These are phyloP conservation scores for Sipha maydis DNA, from an alignment of 2,888 invertebrate species.

Conservation along the genomic window DNA sequence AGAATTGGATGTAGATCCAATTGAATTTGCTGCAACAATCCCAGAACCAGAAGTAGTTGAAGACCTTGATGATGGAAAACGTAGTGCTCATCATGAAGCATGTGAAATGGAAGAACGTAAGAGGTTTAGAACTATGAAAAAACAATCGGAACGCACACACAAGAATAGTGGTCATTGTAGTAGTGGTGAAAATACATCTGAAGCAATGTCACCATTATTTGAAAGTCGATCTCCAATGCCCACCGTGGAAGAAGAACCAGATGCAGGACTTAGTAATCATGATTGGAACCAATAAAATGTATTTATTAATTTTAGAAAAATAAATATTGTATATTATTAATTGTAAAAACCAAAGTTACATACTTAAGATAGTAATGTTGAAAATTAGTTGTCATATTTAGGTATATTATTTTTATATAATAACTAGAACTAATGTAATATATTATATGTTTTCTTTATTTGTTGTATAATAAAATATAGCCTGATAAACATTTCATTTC, in stretches of 20 bases:
- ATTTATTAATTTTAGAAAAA: slow-evolving; percentile 20
- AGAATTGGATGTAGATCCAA: slow-evolving; percentile 52
- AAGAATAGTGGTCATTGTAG: slow-evolving; percentile 63
- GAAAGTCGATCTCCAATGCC: slow-evolving; percentile 60
- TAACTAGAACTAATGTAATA: slow-evolving; percentile 52
- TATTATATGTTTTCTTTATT: slow-evolving; percentile 30
- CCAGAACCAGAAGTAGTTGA: slow-evolving; percentile 62
- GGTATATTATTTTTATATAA: slow-evolving; percentile 58
- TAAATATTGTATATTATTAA: slow-evolving; percentile 48
- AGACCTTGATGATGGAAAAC: slow-evolving; percentile 62
- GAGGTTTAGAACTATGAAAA: slow-evolving; percentile 62
- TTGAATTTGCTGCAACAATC: slow-evolving; percentile 31
- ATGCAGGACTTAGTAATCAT: slow-evolving; percentile 59
- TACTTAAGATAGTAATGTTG: slow-evolving; percentile 36
- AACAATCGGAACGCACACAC: slow-evolving; percentile 59
- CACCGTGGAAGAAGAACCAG: slow-evolving; percentile 60
- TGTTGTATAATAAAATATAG: slow-evolving; percentile 57
- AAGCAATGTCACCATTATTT: slow-evolving; percentile 62
- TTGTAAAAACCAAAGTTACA: slow-evolving; percentile 54
- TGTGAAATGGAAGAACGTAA: slow-evolving; percentile 63
- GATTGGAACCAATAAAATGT: slow-evolving; percentile 57
- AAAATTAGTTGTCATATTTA: slow-evolving; percentile 54
- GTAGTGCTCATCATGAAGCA: slow-evolving; percentile 62
- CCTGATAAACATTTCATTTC: slow-evolving; percentile 47
- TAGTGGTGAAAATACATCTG: slow-evolving; percentile 63